A percentile compares a stretch with the other conserved stretches of the same genome.
Conservation (phyloP, 2,113 vertebrate genomes). For the Solenodon paradoxus region DNA sequence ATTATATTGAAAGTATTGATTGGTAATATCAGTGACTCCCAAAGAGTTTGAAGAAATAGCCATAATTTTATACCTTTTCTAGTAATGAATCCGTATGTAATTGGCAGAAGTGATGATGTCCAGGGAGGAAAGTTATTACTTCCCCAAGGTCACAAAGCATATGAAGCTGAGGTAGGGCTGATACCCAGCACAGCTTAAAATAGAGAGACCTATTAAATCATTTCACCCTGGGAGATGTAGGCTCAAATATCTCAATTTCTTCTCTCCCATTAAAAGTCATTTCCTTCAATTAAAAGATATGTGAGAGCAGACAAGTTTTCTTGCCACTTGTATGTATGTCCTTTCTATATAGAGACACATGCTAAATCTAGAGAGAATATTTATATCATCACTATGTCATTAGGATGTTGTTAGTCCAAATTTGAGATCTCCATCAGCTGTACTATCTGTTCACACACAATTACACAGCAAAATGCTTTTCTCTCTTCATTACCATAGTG, state of each 20-base stretch:
- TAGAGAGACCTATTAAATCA: neutral
- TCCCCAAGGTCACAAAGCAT: neutral
- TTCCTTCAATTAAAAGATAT: neutral
- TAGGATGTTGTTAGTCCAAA: neutral
- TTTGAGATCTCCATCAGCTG: neutral
- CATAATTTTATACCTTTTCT: neutral
- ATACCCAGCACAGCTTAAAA: neutral
- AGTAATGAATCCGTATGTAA: neutral
- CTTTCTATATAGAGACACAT: neutral
- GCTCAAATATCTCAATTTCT: neutral
- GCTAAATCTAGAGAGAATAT: neutral
- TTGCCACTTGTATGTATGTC: neutral
- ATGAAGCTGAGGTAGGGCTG: rapidly evolving
- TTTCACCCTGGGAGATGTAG: neutral
- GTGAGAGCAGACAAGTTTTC: neutral
- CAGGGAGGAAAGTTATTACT: neutral
- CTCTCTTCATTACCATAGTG: neutral
- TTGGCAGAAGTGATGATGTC: neutral
- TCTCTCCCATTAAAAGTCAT: neutral
- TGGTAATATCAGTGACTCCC: neutral
- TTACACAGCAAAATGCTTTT: neutral
- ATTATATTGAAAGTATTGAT: neutral
- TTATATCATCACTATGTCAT: neutral
- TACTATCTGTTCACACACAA: neutral
- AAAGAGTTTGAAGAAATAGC: neutral